Evolutionary conservation across 2,888 invertebrate species (phyloP).

Genomic region (Drosophila diplacantha): DNA sequence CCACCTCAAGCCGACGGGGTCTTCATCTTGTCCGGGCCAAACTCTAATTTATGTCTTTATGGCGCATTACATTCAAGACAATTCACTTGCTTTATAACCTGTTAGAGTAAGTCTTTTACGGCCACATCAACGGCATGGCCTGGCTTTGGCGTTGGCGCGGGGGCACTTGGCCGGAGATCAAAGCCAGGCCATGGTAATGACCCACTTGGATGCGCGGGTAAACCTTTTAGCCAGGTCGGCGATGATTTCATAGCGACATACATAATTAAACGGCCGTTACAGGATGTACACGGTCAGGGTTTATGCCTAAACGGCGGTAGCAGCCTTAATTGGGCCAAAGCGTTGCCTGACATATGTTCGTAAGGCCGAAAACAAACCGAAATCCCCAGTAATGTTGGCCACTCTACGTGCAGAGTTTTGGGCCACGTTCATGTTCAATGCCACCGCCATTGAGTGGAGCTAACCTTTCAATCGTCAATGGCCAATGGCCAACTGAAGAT

Average conservation of each 20-base stretch:
- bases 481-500: conserved; percentile 49
- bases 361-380: not conserved
- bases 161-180: conserved; percentile 33
- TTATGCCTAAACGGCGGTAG: conserved; percentile 19
- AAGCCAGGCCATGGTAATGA: conserved; percentile 54
- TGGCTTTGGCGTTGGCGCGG: conserved; percentile 4
- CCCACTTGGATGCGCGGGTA: conserved; percentile 53
- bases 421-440: conserved; percentile 44
- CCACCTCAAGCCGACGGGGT: conserved; percentile 4
- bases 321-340: conserved; percentile 30
- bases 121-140: conserved; percentile 18
- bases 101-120: conserved; percentile 41
- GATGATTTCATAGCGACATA: conserved; percentile 58
- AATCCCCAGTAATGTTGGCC: not conserved
- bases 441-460: conserved; percentile 25
- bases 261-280: conserved; percentile 62
- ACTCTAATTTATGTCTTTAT: conserved; percentile 41
- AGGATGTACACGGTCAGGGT: conserved; percentile 29
- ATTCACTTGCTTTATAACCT: conserved; percentile 41
- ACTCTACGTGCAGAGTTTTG: conserved; percentile 24
- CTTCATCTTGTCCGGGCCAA: conserved; percentile 20
- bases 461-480: conserved; percentile 55
- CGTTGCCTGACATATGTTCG: conserved; percentile 16
- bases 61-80: conserved; percentile 41
- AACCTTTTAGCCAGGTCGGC: conserved; percentile 35